phyloP scores from a whole-genome alignment of 2,888 invertebrate species.

The Eilema caniola region DNA sequence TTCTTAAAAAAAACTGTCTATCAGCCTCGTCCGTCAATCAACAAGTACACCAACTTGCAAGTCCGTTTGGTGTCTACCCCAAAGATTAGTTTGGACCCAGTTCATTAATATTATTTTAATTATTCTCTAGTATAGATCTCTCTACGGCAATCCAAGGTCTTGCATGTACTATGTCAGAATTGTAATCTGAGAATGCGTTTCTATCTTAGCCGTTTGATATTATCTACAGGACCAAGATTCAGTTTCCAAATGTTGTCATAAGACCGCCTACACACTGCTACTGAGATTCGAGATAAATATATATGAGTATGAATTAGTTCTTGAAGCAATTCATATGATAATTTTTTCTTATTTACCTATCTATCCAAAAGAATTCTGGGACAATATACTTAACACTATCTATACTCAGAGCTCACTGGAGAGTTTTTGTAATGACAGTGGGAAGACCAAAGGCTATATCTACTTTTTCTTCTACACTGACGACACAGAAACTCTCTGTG shows the following conservation, averaged over 20 bases:
- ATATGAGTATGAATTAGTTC: constrained; percentile 7
- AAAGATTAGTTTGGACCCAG: too few relatives aligned
- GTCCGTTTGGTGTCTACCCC: too few relatives aligned
- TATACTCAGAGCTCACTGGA: too few relatives aligned
- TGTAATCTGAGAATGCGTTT: constrained; percentile 51
- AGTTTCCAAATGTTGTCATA: constrained; percentile 48
- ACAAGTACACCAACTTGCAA: too few relatives aligned
- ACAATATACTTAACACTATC: too few relatives aligned
- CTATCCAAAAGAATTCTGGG: too few relatives aligned
- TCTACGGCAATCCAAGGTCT: constrained; percentile 18
- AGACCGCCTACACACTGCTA: constrained; percentile 43
- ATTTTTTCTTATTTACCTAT: neutral
- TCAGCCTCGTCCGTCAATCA: too few relatives aligned
- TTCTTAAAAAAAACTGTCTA: too few relatives aligned
- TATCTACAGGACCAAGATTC: constrained; percentile 50
- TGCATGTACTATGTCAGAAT: constrained; percentile 43
- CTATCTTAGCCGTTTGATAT: constrained; percentile 45
- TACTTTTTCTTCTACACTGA: too few relatives aligned
- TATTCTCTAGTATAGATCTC: constrained; percentile 10
- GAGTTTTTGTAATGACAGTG: too few relatives aligned
- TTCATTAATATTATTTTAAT: neutral
- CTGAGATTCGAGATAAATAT: constrained; percentile 33
- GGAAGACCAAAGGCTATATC: too few relatives aligned
- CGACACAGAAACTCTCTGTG: too few relatives aligned
- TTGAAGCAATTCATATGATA: neutral